These are phyloP conservation scores for Artemia franciscana DNA, from an alignment of 1,140 invertebrate genomes.

Conservation along the genomic window DNA sequence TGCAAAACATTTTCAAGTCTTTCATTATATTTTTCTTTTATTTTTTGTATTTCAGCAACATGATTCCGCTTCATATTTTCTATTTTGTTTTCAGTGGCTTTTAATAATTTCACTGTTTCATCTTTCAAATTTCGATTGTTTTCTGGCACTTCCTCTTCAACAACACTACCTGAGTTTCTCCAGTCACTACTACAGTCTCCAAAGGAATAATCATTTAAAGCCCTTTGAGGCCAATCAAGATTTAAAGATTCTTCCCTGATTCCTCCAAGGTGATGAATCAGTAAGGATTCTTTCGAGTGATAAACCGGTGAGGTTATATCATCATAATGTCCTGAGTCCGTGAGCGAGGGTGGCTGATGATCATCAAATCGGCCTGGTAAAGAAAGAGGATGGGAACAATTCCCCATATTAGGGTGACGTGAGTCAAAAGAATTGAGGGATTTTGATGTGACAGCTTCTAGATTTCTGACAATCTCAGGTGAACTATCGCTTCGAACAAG, in stretches of 20 bases:
- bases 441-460: not conserved
- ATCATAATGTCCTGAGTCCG: constrained; percentile 64
- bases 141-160: constrained; percentile 29
- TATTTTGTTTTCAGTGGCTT: constrained; percentile 15
- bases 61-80: constrained; percentile 13
- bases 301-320: constrained; percentile 35
- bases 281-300: not conserved
- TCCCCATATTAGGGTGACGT: not conserved
- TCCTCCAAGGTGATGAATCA: constrained; percentile 24
- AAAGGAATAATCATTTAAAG: constrained; percentile 36
- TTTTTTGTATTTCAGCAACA: constrained; percentile 15
- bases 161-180: constrained; percentile 3
- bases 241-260: constrained; percentile 36
- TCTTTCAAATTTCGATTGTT: constrained; percentile 38
- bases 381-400: not conserved
- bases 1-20: constrained; percentile 47
- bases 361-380: not conserved
- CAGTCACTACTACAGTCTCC: constrained; percentile 15
- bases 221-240: constrained; percentile 41
- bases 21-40: constrained; percentile 42
- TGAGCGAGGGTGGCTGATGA: constrained; percentile 28
- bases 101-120: too few relatives aligned
- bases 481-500: not conserved
- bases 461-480: not conserved
- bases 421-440: not conserved